Base-by-base conservation (phyloP, 2,888 invertebrate species). In the Drosophila limbata region DNA sequence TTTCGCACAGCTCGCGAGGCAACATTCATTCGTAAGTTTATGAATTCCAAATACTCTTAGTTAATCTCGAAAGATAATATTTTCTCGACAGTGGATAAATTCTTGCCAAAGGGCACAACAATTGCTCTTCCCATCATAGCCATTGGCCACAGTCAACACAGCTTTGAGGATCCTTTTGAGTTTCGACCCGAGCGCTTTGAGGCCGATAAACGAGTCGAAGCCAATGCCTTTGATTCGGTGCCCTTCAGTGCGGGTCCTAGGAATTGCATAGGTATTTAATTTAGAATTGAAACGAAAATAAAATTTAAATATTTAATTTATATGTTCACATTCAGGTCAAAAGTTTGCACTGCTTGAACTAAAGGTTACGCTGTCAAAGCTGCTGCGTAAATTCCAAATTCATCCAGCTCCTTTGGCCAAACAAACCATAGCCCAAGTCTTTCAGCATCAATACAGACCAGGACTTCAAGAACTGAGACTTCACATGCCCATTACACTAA, bases 231-330 rank as follows among this genome's bases (percentile, higher is more conserved):
- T 78, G 92, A 93, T 19, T 94, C 93, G 91, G 90, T 95, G 4
- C 94, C 94, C 0, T 95, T 95, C 62, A 95, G 95, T 80, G 95
- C 95, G 17, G 95, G 95, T 0, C 94, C 94, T 0, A 93, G 95
- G 57, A 95, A 95, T 68, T 91, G 91, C 39, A 81, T 91, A 67
- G 91, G 91, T 84, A 28, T 28, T 8, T 28, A 8, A 28, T 8
- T 9, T 8, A 0, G 28, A 0, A 28, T 28, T 8, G 28, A 8
- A 28, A 8, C 5, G 8, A 28, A 25, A 25, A 25, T 6, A 25
- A 6, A 5, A 25, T 25, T 25, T 5, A 25, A 6, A 6, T 25
- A 25, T 25, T 25, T 11, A 2, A 40, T 10, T 15, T 8, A 15
- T 15, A 2, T 25, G 5, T 6, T 25, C 21, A 5, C 25, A 44